Evolutionary conservation across 2,797 vertebrate genomes (phyloP).

Genomic region (Loriculus beryllinus): DNA sequence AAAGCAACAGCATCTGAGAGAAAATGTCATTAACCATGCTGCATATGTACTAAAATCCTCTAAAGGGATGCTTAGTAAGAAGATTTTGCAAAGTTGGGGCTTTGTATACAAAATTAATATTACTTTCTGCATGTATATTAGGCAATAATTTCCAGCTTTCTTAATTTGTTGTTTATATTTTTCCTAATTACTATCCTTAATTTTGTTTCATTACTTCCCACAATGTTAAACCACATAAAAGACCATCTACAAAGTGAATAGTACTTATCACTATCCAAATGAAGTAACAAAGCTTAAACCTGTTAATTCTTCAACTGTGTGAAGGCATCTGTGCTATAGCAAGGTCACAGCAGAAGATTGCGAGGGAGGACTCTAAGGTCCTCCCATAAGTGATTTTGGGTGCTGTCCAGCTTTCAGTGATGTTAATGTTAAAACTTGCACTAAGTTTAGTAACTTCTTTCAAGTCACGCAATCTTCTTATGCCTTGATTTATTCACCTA

Average conservation of each 20-base stretch:
- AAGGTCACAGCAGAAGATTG: background rate
- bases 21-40: constrained; percentile 1
- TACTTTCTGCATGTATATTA: background rate
- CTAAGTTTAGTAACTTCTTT: background rate
- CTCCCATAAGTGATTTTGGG: background rate
- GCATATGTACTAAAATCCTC: background rate
- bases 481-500: background rate
- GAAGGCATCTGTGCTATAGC: background rate
- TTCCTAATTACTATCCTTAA: constrained; percentile 15
- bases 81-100: background rate
- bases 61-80: background rate
- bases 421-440: background rate
- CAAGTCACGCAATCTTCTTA: background rate
- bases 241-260: background rate
- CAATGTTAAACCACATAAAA: background rate
- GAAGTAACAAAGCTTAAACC: background rate
- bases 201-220: constrained; percentile 15
- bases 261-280: background rate
- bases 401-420: background rate
- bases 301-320: background rate
- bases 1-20: background rate
- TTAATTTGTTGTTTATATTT: constrained; percentile 19
- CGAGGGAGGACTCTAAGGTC: background rate
- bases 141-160: background rate
- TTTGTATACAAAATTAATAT: background rate